Percentiles rank a stretch among this genome's conserved stretches.
Conservation (phyloP, 2,888 invertebrate species). For the Paralinhomoeus sp. region DNA sequence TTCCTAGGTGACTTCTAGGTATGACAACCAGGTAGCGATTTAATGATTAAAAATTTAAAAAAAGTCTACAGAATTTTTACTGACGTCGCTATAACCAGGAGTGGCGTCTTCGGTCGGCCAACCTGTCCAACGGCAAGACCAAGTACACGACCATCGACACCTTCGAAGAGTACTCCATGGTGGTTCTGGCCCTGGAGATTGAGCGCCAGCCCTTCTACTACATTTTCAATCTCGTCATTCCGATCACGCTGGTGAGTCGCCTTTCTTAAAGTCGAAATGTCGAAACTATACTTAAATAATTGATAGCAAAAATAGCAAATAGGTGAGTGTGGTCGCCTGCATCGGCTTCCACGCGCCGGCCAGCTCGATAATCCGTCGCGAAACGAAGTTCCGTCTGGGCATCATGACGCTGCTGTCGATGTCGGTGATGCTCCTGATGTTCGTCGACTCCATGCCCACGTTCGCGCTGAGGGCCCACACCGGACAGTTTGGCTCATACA, state of each 20-base stretch:
- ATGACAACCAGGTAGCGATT: slow-evolving; percentile 16
- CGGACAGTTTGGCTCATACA: slow-evolving; percentile 27
- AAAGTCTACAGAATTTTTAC: no score
- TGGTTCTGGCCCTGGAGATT: slow-evolving; percentile 14
- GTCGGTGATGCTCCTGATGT: slow-evolving; percentile 32
- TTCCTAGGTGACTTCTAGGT: slow-evolving; percentile 22
- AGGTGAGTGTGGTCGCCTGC: slow-evolving; percentile 32
- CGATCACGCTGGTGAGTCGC: slow-evolving; percentile 30
- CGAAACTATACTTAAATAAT: no score
- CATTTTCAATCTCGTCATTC: slow-evolving; percentile 33
- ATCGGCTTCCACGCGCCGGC: slow-evolving; percentile 34
- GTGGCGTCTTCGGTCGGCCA: slow-evolving; percentile 1
- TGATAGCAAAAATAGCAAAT: no score
- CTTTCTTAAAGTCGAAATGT: no score
- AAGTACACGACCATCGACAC: slow-evolving; percentile 9
- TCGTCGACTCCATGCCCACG: slow-evolving; percentile 33
- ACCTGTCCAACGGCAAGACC: neutral
- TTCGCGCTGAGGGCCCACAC: slow-evolving; percentile 21
- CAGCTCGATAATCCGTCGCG: slow-evolving; percentile 27
- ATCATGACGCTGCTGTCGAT: slow-evolving; percentile 32
- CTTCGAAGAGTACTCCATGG: slow-evolving; percentile 20
- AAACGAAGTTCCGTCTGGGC: slow-evolving; percentile 27
- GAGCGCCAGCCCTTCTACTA: slow-evolving; percentile 31
- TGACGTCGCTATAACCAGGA: slow-evolving; percentile 1
- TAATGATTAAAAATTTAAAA: slow-evolving; percentile 10